phyloP scores from a whole-genome alignment of 1,140 invertebrate species.

The Eueides isabella region DNA sequence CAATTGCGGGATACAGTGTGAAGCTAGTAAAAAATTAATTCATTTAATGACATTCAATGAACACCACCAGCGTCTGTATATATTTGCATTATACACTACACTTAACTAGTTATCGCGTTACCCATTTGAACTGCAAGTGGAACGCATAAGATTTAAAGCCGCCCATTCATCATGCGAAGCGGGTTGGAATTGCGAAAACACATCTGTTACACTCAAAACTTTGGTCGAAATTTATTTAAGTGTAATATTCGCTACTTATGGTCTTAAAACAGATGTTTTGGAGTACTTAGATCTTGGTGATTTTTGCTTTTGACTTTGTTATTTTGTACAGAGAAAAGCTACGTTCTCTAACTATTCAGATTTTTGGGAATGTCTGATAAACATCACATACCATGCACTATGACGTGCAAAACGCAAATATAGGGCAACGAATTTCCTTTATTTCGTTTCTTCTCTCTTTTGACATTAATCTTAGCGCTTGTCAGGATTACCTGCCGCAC shows the following conservation, averaged over 20 bases:
- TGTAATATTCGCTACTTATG: constrained; percentile 9
- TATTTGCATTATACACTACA: constrained; percentile 7
- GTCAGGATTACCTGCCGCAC: too few relatives aligned
- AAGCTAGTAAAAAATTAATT: too few relatives aligned
- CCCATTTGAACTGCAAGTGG: constrained; percentile 21
- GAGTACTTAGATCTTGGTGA: background rate
- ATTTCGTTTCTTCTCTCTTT: too few relatives aligned
- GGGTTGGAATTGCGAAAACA: constrained; percentile 20
- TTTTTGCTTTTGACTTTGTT: background rate
- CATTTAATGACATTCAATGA: too few relatives aligned
- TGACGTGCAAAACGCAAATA: too few relatives aligned
- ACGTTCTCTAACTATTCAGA: too few relatives aligned
- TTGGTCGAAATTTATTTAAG: constrained; percentile 15
- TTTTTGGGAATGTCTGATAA: too few relatives aligned
- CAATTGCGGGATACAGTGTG: too few relatives aligned
- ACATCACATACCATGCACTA: too few relatives aligned
- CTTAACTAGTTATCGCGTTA: constrained; percentile 19
- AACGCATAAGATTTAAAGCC: constrained; percentile 25
- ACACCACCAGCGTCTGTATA: background rate
- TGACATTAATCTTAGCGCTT: too few relatives aligned
- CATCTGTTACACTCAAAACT: constrained; percentile 28
- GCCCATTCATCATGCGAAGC: constrained; percentile 19
- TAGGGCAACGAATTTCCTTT: too few relatives aligned
- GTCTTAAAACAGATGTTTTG: background rate
- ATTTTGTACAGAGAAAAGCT: too few relatives aligned